Evolutionary conservation across 2,113 vertebrate species (phyloP).

Genomic region (Tupaia chinensis): DNA sequence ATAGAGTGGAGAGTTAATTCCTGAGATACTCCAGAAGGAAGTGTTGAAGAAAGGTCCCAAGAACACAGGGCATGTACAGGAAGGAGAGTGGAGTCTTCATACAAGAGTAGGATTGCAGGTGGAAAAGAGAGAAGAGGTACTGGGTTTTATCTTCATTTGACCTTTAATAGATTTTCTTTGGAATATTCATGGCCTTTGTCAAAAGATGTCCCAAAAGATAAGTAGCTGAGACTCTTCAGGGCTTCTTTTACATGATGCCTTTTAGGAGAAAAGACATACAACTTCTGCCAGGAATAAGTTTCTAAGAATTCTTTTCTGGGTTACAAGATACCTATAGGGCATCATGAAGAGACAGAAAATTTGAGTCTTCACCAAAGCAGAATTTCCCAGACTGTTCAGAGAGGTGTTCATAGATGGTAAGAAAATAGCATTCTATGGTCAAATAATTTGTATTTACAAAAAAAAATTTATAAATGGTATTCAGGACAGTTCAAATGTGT

Average conservation of each 20-base stretch:
- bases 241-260: neutral
- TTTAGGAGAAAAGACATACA: neutral
- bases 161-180: neutral
- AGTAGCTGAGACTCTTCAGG: neutral
- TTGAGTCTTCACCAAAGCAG: neutral
- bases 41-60: neutral
- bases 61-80: neutral
- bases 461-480: neutral
- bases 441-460: neutral
- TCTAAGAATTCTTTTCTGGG: neutral
- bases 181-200: neutral
- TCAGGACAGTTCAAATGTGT: neutral
- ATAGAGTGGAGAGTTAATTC: neutral
- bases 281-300: neutral
- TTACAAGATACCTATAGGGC: neutral
- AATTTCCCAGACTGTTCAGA: neutral
- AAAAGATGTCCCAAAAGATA: conserved; percentile 8
- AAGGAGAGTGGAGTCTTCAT: neutral
- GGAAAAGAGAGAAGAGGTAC: neutral
- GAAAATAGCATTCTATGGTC: neutral
- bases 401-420: neutral
- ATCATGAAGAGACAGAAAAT: neutral
- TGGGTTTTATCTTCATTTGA: conserved; percentile 24
- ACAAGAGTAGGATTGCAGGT: neutral
- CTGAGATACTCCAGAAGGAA: neutral